Evolutionary conservation across 2,113 vertebrate species (phyloP).

Genomic region (Phaetusa simplex): DNA sequence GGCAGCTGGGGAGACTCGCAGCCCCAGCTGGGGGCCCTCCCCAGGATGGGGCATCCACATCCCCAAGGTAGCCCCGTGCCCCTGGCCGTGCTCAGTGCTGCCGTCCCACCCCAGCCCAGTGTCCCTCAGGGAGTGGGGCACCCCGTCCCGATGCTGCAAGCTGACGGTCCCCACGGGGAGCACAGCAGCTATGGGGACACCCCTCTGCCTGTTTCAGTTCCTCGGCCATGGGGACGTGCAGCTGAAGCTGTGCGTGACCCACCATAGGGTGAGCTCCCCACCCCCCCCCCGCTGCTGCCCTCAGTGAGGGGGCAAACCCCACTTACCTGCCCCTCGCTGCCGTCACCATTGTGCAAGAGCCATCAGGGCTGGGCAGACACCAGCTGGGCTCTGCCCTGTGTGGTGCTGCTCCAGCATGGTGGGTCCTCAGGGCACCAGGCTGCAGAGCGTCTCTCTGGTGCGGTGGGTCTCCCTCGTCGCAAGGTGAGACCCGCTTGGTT

Average conservation of each 20-base stretch:
- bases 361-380: neutral
- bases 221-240: neutral
- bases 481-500: neutral
- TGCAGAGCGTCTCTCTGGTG: too few relatives aligned
- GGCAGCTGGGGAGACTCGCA: rapidly evolving
- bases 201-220: neutral
- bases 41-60: too few relatives aligned
- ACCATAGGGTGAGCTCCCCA: too few relatives aligned
- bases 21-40: too few relatives aligned
- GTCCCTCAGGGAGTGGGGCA: rapidly evolving
- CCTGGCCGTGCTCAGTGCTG: neutral
- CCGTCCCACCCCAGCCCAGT: too few relatives aligned
- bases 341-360: neutral
- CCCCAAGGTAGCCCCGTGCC: neutral
- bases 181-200: neutral
- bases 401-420: neutral
- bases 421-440: neutral
- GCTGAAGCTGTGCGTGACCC: neutral
- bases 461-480: too few relatives aligned
- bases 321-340: neutral
- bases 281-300: neutral
- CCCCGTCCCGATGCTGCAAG: rapidly evolving
- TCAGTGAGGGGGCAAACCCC: neutral
- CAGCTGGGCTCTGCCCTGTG: rapidly evolving
- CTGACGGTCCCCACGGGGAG: neutral